These are phyloP conservation scores for Ormyrus labotus DNA, from an alignment of 2,888 invertebrate genomes.

Conservation along the genomic window DNA sequence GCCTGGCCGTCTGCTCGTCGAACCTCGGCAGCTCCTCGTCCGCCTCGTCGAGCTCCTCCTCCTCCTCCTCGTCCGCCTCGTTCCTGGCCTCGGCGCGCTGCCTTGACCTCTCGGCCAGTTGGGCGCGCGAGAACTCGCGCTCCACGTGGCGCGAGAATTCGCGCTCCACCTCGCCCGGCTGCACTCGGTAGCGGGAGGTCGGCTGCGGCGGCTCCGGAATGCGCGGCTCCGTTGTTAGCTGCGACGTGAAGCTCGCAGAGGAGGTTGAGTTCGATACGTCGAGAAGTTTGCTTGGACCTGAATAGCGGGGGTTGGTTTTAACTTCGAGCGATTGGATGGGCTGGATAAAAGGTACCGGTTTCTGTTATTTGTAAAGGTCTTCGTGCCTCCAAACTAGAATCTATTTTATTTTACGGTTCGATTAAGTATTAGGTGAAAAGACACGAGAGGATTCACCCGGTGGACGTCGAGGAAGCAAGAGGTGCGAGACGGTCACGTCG, in stretches of 20 bases:
- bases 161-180: slow-evolving; percentile 64
- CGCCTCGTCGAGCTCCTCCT: slow-evolving; percentile 15
- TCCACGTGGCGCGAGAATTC: slow-evolving; percentile 69
- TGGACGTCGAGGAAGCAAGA: too few species aligned
- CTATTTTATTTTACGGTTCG: too few species aligned
- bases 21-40: slow-evolving; percentile 46
- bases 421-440: too few species aligned
- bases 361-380: too few species aligned
- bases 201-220: slow-evolving; percentile 51
- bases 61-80: slow-evolving; percentile 3
- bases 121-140: slow-evolving; percentile 61
- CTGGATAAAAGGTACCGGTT: too few species aligned
- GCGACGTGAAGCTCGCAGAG: slow-evolving; percentile 1
- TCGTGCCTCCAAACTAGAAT: too few species aligned
- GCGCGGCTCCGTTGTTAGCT: slow-evolving; percentile 53
- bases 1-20: slow-evolving; percentile 42
- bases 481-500: too few species aligned
- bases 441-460: too few species aligned
- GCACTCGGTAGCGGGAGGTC: slow-evolving; percentile 37
- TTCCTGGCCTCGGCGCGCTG: slow-evolving; percentile 43
- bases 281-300: slow-evolving; percentile 33
- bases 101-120: neutral
- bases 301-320: neutral
- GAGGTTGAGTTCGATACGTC: slow-evolving; percentile 19
- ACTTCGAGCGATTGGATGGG: too few species aligned